Base-by-base conservation (phyloP, 1,140 invertebrate genomes). In the Drosophila punjabiensis region DNA sequence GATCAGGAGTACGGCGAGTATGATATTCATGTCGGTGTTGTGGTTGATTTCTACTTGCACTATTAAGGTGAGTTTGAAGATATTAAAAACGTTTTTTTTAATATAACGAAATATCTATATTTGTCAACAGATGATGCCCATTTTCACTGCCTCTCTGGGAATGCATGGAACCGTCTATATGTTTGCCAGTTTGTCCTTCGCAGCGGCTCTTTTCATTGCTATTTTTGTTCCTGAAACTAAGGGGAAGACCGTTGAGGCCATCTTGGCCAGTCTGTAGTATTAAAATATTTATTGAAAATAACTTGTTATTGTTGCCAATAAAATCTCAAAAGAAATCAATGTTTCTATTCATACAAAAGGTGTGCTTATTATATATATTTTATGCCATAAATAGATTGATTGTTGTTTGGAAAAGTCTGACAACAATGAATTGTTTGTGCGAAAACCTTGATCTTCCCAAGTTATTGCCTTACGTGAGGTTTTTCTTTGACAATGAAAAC, bases 191-290 rank as follows among this genome's bases (percentile, higher is more conserved):
- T 70, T 69, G 28, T 85, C 84, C 24, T 62, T 92, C 1, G n/a
- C 18, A n/a, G 89, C 88, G 1, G 73, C 71, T 1, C 11, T 92
- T 24, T 93, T 92, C 48, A 77, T 92, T 18, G 70, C 81, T 52
- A 52, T 91, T 5, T 92, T 78, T 52, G 20, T 92, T 32, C 97
- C 97, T 0, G 97, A 98, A 93, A 98, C 97, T 0, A 97, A 96
- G 93, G 96, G 96, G 37, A 97, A 96, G 93, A 95, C 94, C n/a
- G 94, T 97, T 18, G 95, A 97, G 93, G 55, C 77, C 37, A 97
- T 98, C 28, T 95, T 95, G 59, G 92, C 78, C 56, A 82, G 43
- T 16, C 64, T 89, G 9, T 89, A 89, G 81, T 47, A 43, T 71
- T 71, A 65, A n/a, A n/a, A 43, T 53, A 24, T 20, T 68, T 48